Evolutionary conservation across 2,888 invertebrate genomes (phyloP).

Genomic region (Nomada hirtipes): DNA sequence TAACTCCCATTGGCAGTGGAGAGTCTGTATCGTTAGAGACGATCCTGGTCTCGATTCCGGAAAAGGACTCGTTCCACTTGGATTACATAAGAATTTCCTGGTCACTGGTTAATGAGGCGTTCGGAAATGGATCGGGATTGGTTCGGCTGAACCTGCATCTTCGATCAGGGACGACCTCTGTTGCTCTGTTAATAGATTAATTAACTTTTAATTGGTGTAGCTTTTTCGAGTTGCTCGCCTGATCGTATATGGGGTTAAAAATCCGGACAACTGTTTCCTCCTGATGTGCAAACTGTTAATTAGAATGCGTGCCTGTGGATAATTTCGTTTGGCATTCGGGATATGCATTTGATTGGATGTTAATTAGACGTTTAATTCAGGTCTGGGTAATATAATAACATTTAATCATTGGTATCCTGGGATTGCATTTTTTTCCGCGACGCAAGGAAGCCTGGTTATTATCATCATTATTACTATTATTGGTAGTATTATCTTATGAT

Average conservation of each 20-base stretch:
- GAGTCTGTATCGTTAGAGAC: constrained; percentile 27
- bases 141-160: neutral
- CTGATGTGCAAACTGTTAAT: too few species aligned
- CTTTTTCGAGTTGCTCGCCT: neutral
- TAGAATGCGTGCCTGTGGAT: too few species aligned
- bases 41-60: constrained; percentile 21
- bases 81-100: constrained; percentile 41
- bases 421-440: too few species aligned
- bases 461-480: too few species aligned
- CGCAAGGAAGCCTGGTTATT: too few species aligned
- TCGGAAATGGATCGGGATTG: constrained; percentile 6
- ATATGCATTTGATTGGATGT: too few species aligned
- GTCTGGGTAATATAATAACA: too few species aligned
- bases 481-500: neutral
- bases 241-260: too few species aligned
- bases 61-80: constrained; percentile 40
- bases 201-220: neutral
- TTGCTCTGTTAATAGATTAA: neutral
- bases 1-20: constrained; percentile 23
- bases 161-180: neutral
- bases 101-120: neutral
- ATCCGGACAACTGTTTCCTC: neutral
- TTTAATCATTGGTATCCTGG: too few species aligned
- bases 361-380: too few species aligned
- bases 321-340: too few species aligned